Evolutionary conservation across 2,888 invertebrate genomes (phyloP).

Genomic region (Enoplolaimus lenunculus): DNA sequence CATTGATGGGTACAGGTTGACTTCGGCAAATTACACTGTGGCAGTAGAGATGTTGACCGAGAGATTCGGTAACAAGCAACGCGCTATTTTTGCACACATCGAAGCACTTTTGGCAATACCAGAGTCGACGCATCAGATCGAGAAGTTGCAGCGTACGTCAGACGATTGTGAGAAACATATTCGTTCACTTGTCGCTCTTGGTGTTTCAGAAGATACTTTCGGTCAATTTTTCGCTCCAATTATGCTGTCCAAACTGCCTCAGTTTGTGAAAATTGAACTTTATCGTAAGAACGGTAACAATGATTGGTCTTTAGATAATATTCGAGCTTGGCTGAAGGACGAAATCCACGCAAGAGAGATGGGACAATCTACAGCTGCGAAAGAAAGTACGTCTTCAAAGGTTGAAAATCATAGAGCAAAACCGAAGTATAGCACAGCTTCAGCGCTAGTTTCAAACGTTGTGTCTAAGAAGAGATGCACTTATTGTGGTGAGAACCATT

Average conservation of each 20-base stretch:
- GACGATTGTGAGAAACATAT: conserved; percentile 9
- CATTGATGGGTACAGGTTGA: not conserved
- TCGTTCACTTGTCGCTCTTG: not conserved
- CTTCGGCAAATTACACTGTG: conserved; percentile 2
- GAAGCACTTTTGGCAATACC: conserved; percentile 11
- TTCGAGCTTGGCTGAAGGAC: conserved; percentile 5
- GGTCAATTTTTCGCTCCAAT: not conserved
- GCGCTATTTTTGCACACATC: not conserved
- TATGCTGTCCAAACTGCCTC: conserved; percentile 10
- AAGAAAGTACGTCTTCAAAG: not conserved
- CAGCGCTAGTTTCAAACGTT: not conserved
- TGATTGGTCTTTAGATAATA: not conserved
- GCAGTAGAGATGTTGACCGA: not conserved
- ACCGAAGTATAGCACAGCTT: not conserved
- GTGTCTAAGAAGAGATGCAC: not conserved
- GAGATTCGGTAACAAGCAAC: conserved; percentile 8
- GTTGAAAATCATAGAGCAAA: not conserved
- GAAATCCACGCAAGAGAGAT: not conserved
- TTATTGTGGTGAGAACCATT: not conserved
- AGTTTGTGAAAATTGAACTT: not conserved
- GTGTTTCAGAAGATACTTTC: conserved; percentile 5
- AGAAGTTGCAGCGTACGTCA: not conserved
- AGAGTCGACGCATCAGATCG: not conserved
- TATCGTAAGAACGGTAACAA: conserved; percentile 4
- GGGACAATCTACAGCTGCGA: not conserved